Conservation (phyloP, 2,113 vertebrate genomes). For the Pionites leucogaster region DNA sequence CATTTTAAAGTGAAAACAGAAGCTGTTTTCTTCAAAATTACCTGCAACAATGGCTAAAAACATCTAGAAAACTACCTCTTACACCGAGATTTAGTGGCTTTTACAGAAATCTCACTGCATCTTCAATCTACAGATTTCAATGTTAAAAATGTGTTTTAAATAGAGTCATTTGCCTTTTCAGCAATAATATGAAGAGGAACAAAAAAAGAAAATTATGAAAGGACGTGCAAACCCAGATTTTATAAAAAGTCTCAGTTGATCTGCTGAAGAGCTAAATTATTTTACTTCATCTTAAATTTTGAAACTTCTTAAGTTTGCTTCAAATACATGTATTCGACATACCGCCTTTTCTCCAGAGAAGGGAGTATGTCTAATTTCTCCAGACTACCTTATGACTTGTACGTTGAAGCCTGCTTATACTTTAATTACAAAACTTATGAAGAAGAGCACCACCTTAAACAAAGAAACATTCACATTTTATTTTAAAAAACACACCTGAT, state of each 20-base stretch:
- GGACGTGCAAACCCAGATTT: not conserved
- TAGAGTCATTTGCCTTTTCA: not conserved
- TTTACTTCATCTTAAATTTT: not conserved
- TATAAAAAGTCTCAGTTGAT: not conserved
- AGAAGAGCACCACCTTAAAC: not conserved
- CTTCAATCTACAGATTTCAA: not conserved
- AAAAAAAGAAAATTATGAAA: not conserved
- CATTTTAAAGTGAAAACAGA: not conserved
- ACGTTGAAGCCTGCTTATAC: not conserved
- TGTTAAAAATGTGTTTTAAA: not conserved
- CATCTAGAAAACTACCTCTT: not conserved
- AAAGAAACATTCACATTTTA: not conserved
- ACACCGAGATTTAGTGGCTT: not conserved
- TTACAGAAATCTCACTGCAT: not conserved
- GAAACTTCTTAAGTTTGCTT: not conserved
- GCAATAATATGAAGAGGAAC: not conserved
- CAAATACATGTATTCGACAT: not conserved
- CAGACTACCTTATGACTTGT: not conserved
- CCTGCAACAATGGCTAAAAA: not conserved
- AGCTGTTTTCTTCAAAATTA: not conserved
- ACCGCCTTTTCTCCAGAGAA: not conserved
- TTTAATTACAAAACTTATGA: not conserved
- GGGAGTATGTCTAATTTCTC: not conserved
- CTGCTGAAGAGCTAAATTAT: not conserved
- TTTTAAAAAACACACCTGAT: not conserved